Evolutionary conservation across 2,113 vertebrate species (phyloP), one percentile per base, ranked within the genome.

Genomic region (Sardina pilchardus): DNA sequence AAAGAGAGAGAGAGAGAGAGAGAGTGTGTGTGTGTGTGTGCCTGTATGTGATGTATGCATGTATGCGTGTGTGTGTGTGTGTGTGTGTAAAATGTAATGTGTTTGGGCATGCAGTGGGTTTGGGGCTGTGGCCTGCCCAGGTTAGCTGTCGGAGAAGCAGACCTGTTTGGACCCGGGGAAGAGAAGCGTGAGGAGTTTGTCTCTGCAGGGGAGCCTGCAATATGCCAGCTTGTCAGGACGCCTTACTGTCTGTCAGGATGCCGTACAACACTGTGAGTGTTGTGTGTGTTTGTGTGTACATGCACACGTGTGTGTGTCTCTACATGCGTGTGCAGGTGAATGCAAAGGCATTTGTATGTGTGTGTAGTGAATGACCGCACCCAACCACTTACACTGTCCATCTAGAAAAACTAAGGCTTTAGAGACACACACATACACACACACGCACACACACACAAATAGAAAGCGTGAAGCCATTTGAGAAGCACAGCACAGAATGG

Each of bases 341-440:
- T 50, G 48, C 45, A 39, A 39, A 39, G 39, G 39, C 39, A 39
- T 53, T 3, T 59, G 21, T 59, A 21, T 59, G 56, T 59, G 56
- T 59, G 53, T 59, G 53, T 24, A 7, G 53, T 59, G 53, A 59
- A 24, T n/a, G n/a, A n/a, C n/a, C n/a, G n/a, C n/a, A n/a, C 67
- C 81, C 82, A 82, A 26, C 50, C 59, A 81, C 14, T 44, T 34
- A 50, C 75, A 82, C 81, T 19, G 45, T 82, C 48, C 81, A 86
- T 89, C 87, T 84, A 85, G 86, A 83, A 89, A 67, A 53, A 39
- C 43, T 48, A 82, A 39, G 47, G 48, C 43, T 59, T 67, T 39
- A 24, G 83, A 89, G 47, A 50, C 34, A 47, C 24, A 63, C 12
- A 85, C 50, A 53, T 16, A 53, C 48, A 53, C 48, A 53, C 16